Base-by-base conservation (phyloP, 2,113 vertebrate species). In the Terrapene triunguis region DNA sequence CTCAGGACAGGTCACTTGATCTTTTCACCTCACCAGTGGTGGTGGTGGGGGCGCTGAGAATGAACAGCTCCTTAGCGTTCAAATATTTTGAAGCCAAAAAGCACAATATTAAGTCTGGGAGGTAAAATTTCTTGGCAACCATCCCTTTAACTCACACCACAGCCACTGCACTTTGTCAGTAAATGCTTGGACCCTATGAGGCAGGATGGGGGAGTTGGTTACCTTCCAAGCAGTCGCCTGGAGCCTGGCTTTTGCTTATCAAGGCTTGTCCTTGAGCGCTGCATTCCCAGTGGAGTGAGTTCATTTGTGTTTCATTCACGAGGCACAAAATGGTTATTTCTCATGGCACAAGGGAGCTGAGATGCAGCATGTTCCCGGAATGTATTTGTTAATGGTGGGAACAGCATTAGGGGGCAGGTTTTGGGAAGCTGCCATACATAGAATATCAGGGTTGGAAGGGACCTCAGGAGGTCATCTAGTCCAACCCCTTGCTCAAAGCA, bases 181-280 rank as follows among this genome's bases (percentile, higher is more conserved):
- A 88, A 17, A 74, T 38, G 81, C 24, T 2, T 54, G 59, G 22
- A 17, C 57, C 82, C n/a, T 69, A 54, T 38, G 80, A 54, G 5
- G 85, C 81, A 79, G n/a, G 48, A 3, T 72, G 81, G 44, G 25
- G 35, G 29, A 95, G 84, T 92, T 89, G 59, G 16, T 69, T 85
- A 38, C 48, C 84, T 80, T 82, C 86, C 86, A 22, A 22, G 81
- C 44, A 88, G 93, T 27, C 11, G 81, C 0, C 76, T 85, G 55
- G 8, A 96, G 19, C 6, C n/a, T 92, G 27, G 44, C 25, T 90
- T n/a, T 44, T 85, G 32, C 91, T 93, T 89, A 62, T 83, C 32
- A 65, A 83, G 38, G 27, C 53, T 54, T 88, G 51, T 81, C 85
- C 80, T 93, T 91, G 78, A 94, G 86, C 17, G 78, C 38, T 95